Base-by-base conservation (phyloP, 1,140 invertebrate genomes). In the Capitella teleta region DNA sequence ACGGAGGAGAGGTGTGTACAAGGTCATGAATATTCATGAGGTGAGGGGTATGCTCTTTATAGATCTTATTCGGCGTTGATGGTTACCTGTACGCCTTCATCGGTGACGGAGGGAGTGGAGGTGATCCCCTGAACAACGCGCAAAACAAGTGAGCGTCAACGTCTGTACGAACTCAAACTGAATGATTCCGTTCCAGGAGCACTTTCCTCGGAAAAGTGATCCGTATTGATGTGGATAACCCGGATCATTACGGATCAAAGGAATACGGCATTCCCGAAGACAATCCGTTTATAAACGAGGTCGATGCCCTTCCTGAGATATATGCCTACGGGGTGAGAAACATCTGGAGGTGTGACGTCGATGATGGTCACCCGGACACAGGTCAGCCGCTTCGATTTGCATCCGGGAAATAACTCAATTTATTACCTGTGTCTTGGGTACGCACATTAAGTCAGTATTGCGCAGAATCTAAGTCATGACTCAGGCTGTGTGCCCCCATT, bases 31-130 rank as follows among this genome's bases (percentile, higher is more conserved):
- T n/a, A n/a, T n/a, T n/a, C n/a, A n/a, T n/a, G n/a, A n/a, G n/a
- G n/a, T n/a, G n/a, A n/a, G n/a, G n/a, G n/a, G n/a, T n/a, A n/a
- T n/a, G n/a, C n/a, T n/a, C n/a, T n/a, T n/a, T n/a, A n/a, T n/a
- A 67, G 66, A 52, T 68, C 8, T 34, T 68, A n/a, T 70, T 68
- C 57, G 63, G 63, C 8, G 60, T 61, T 45, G 67, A 70, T 49
- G 61, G 59, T 16, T 70, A 64, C 48, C 51, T 70, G 24, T 70
- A 67, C 46, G 26, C 65, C 2, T 62, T 67, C 48, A 38, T 63
- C 23, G 67, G 67, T 5, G 67, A 70, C 54, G 67, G 66, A 4
- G 67, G 67, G 1, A 40, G 28, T 10, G 59, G 53, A 3, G 67
- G 65, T 6, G 67, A 70, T 43, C 61, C 61, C 4, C 25, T 56